These are phyloP conservation scores for Archocentrus centrarchus DNA, from an alignment of 2,113 vertebrate genomes.

Conservation along the genomic window DNA sequence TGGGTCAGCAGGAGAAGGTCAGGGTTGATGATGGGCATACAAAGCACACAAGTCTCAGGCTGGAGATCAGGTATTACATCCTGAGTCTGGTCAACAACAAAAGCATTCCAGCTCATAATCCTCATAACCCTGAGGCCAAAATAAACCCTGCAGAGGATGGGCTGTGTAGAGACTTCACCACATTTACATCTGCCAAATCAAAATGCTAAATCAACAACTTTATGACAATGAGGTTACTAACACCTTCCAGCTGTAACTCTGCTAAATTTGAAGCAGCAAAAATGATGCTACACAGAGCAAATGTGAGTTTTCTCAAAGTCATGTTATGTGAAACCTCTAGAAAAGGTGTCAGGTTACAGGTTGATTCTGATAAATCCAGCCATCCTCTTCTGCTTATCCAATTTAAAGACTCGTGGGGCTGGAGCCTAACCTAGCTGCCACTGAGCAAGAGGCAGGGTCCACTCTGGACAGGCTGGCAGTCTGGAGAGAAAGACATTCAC, in stretches of 20 bases:
- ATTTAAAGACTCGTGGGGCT: background rate
- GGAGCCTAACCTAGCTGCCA: background rate
- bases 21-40: background rate
- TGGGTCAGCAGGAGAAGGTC: background rate
- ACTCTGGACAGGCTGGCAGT: fast-evolving
- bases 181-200: background rate
- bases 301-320: background rate
- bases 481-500: background rate
- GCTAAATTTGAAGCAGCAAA: background rate
- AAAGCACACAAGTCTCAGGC: background rate
- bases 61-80: background rate
- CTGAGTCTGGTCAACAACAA: background rate
- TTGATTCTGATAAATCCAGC: background rate
- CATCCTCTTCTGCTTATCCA: background rate
- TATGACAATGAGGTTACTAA: background rate
- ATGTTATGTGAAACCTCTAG: background rate
- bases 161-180: background rate
- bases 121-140: background rate
- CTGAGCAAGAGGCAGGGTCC: background rate
- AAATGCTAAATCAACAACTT: background rate
- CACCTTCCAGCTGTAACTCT: background rate
- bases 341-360: background rate
- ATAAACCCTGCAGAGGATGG: background rate
- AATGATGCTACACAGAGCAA: background rate
- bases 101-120: background rate